Percentiles rank a stretch among this genome's conserved stretches.
Conservation (phyloP, 1,140 invertebrate species). For the Elymnias hypermnestra region DNA sequence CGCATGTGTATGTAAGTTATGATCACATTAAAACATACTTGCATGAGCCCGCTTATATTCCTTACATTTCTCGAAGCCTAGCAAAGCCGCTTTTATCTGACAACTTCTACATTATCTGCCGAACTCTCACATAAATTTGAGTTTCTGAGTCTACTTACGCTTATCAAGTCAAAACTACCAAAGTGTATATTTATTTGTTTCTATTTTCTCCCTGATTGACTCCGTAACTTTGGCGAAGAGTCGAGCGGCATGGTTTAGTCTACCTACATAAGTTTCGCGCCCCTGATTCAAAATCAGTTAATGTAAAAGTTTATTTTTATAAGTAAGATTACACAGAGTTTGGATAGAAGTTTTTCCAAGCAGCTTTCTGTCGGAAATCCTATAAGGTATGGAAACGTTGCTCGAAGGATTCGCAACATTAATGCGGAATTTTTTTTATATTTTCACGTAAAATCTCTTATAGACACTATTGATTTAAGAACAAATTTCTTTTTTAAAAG, state of each 20-base stretch:
- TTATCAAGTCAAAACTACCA: constrained; percentile 68
- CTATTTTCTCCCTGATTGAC: constrained; percentile 66
- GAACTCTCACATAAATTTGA: constrained; percentile 58
- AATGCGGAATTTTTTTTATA: constrained; percentile 58
- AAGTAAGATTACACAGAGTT: constrained; percentile 76
- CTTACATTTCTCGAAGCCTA: constrained; percentile 30
- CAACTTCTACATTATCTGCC: constrained; percentile 66
- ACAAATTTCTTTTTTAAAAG: too few relatives aligned
- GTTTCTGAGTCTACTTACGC: constrained; percentile 44
- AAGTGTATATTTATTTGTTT: constrained; percentile 71
- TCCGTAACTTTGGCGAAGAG: constrained; percentile 48
- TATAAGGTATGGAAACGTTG: constrained; percentile 59
- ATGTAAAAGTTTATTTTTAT: constrained; percentile 78
- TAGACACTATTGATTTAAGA: too few relatives aligned
- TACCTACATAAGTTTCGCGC: constrained; percentile 54
- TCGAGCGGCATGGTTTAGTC: constrained; percentile 43
- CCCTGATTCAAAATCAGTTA: constrained; percentile 74
- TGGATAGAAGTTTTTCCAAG: constrained; percentile 59
- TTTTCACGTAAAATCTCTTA: constrained; percentile 4
- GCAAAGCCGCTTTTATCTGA: constrained; percentile 54
- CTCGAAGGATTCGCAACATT: constrained; percentile 56
- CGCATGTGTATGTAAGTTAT: constrained; percentile 22
- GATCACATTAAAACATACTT: constrained; percentile 23
- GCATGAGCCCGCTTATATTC: constrained; percentile 39
- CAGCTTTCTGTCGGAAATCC: constrained; percentile 67